Evolutionary conservation across 2,888 invertebrate species (phyloP), one percentile per base, ranked within the genome.

Genomic region (Heliconius hortense): DNA sequence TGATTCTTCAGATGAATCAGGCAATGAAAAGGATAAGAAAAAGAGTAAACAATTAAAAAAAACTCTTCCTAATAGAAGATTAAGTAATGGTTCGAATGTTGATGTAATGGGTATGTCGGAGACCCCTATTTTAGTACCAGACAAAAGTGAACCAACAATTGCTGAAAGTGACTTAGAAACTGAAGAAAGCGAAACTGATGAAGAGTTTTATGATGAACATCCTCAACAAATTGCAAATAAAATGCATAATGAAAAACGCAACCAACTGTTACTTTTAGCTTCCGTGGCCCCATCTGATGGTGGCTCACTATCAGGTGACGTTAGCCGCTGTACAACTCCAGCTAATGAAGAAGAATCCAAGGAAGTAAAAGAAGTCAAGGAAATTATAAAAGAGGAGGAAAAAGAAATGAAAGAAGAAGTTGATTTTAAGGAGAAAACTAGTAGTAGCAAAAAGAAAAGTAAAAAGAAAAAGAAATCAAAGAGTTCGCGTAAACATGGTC

Each of bases 131-230:
- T 83, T 94, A 77, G 86, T 94, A 28, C 92, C 93, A 56, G 93
- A 94, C 82, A 92, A 94, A 81, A 85, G 91, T 0, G 96, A 96
- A 81, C 94, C 95, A 1, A 91, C 95, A 1, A 95, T 97, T 78
- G 94, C 95, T 56, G 98, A 98, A 90, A 97, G 97, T 0, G 98
- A 98, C 89, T 94, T 98, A 72, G 97, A 97, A 82, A 98, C 98
- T 0, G 96, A 96, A 24, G 97, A 97, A 88, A 96, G 97, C 70
- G 97, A 97, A 79, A 97, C 97, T 0, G 97, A 97, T 87, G 97
- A 97, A 90, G 97, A 97, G 82, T 97, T 97, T 88, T 98, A 97
- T 86, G 97, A 98, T 85, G 95, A 97, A 82, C 95, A 97, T 88
- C 97, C 97, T 0, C 97, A 97, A 82, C 95, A 95, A 83, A 88